Conservation (phyloP, 2,888 invertebrate species). For the Globia sparganii region DNA sequence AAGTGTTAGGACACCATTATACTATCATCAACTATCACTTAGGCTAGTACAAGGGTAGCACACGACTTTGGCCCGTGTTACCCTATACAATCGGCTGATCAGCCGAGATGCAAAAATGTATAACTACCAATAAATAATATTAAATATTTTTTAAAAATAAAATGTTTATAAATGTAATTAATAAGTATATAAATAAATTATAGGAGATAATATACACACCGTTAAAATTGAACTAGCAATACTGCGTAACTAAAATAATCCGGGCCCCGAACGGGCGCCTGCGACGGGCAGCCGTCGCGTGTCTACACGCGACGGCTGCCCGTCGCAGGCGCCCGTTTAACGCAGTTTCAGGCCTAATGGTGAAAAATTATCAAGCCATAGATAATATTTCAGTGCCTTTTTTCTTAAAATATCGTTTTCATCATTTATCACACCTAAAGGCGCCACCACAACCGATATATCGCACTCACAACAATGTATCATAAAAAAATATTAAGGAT, state of each 20-base stretch:
- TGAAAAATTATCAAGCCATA: not conserved
- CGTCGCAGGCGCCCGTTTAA: no score
- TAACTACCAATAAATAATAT: no score
- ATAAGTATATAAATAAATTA: not conserved
- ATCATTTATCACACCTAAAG: slow-evolving; percentile 8
- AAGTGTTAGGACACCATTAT: no score
- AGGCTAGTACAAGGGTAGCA: no score
- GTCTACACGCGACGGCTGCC: not conserved
- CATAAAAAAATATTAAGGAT: slow-evolving; percentile 42
- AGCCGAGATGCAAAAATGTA: no score
- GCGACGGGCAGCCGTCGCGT: no score
- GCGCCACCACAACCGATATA: not conserved
- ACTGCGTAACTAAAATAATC: not conserved
- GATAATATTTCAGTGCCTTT: no score
- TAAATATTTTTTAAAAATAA: no score
- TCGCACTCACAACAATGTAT: slow-evolving; percentile 1
- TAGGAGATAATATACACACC: not conserved
- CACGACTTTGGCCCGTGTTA: no score
- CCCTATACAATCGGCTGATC: no score
- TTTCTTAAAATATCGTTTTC: not conserved
- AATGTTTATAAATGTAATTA: not conserved
- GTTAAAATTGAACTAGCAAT: not conserved
- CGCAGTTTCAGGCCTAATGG: not conserved
- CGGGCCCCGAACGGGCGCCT: no score
- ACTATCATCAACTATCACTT: no score